Base-by-base conservation (phyloP, 2,113 vertebrate species). In the Lepidothrix coronata region DNA sequence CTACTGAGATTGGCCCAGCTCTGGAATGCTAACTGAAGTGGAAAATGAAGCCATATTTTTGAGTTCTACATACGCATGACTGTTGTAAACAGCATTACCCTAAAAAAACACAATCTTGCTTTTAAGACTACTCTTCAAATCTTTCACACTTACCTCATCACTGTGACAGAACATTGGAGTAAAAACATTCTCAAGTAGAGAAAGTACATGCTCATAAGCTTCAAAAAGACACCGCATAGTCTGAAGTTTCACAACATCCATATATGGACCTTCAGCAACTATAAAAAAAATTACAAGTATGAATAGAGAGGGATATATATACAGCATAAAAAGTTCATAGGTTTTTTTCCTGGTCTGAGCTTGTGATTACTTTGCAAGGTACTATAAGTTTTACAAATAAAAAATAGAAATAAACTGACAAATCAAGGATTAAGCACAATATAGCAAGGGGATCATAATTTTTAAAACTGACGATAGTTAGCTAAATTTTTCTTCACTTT, bases 91-190 rank as follows among this genome's bases (percentile, higher is more conserved):
- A 43, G 16, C 0, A 0, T 31, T 31, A 37, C 22, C 49, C 57
- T 35, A 13, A 51, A 23, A 33, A 51, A 46, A 31, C 0, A 62
- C 5, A 55, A 20, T 25, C 66, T 49, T 28, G 4, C 33, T 84
- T 88, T 89, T 39, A 49, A 65, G 35, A 46, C 27, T 31, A 11
- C 20, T 63, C 33, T 35, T 51, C 52, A 49, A 35, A 35, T 57
- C 76, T 59, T 62, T 68, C 62, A 20, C 27, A 59, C 95, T 98
- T 97, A 99, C 99, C 97, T 99, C 99, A 95, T 99, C 99, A 66
- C 99, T 99, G 97, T 99, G 99, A 80, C 99, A 99, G 97, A 99
- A 99, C 98, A 99, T 99, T 24, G 99, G 99, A 4, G 99, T 99
- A 92, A 99, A 99, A 72, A 99, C 99, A 3, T 97, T 98, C 97